Evolutionary conservation across 2,888 invertebrate species (phyloP).

Genomic region (Ceramica pisi): DNA sequence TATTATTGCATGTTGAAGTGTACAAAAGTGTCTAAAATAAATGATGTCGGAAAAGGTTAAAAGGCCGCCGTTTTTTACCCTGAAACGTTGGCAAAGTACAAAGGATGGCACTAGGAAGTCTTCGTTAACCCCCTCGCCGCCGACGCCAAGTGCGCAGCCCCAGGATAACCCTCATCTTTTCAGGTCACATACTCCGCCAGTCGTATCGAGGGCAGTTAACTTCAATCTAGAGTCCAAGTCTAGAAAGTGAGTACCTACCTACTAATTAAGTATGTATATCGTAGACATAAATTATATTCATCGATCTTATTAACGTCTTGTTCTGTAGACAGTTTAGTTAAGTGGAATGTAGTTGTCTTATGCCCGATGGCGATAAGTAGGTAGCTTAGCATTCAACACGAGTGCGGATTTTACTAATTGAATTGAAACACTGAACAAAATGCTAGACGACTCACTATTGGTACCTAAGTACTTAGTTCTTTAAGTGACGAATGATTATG

Average conservation of each 20-base stretch:
- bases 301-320: conserved; percentile 55
- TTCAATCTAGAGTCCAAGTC: conserved; percentile 73
- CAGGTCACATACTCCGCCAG: conserved; percentile 62
- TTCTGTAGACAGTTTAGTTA: conserved; percentile 43
- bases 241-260: conserved; percentile 76
- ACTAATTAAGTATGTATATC: conserved; percentile 49
- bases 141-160: conserved; percentile 37
- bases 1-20: conserved; percentile 57
- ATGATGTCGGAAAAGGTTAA: conserved; percentile 85
- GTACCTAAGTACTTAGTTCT: too few relatives aligned
- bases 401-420: conserved; percentile 9
- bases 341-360: conserved; percentile 42
- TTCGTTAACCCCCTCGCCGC: conserved; percentile 37
- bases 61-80: conserved; percentile 79
- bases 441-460: conserved; percentile 2
- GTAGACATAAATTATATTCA: conserved; percentile 62
- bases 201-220: conserved; percentile 62
- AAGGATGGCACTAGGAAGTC: conserved; percentile 59
- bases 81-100: conserved; percentile 82
- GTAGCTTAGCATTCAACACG: conserved; percentile 1
- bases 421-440: conserved; percentile 12
- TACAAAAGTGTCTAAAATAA: conserved; percentile 56
- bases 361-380: conserved; percentile 32
- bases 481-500: not conserved
- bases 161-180: conserved; percentile 60